Base-by-base conservation (phyloP, 2,113 vertebrate genomes). In the Silurus glanis region DNA sequence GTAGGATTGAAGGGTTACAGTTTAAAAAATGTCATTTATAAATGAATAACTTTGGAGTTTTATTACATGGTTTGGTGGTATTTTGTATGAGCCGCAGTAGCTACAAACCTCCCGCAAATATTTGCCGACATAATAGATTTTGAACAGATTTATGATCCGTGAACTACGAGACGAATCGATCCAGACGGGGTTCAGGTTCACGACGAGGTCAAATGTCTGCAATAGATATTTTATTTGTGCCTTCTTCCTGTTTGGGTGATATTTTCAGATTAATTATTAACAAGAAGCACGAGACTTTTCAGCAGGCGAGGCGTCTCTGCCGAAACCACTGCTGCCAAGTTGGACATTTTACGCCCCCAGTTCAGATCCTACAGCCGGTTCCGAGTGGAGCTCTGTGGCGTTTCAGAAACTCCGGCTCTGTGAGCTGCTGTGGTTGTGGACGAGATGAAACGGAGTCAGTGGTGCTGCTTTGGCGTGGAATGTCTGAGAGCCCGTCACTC, bases 401-500 rank as follows among this genome's bases (percentile, higher is more conserved):
- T 85, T 71, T 51, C 37, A n/a, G 45, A 59, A 66, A 28, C 72
- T 55, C 72, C 2, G 12, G 47, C 62, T 55, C 51, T 66, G 21
- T 55, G 59, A 56, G 47, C 61, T 66, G 72, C 80, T 86, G 37
- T 69, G 28, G 51, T 13, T 47, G 49, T 84, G 37, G 17, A 78
- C 76, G 45, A 67, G 21, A 56, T 10, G 55, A 47, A 7, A 23
- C 25, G 7, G 66, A 37, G 53, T 81, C 85, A 85, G 23, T 59
- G 84, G 23, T 25, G 75, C 47, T 55, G 56, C 13, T 82, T 12
- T 76, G 80, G 45, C 23, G 19, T 23, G 56, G 64, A 13, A 17
- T 71, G 66, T 55, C 76, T 80, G 61, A 8, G 61, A 69, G 53
- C 76, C 21, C 84, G 86, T 87, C 78, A 87, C 45, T 80, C 81